phyloP scores from a whole-genome alignment of 2,797 vertebrate species.

The Epinephelus awoara region DNA sequence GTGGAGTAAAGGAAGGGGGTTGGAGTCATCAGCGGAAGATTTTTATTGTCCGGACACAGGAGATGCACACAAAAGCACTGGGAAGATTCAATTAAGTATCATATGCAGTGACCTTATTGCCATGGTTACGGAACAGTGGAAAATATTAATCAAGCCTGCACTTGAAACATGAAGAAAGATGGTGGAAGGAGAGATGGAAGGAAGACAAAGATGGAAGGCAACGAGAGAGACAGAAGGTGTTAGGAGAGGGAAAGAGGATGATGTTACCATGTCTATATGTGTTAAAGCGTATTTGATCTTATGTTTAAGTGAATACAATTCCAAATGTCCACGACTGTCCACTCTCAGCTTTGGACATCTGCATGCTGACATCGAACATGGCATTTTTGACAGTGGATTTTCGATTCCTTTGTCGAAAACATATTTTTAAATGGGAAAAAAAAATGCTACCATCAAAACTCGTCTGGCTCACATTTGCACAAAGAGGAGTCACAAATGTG shows the following conservation, averaged over 20 bases:
- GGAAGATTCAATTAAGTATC: conserved; percentile 99
- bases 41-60: conserved; percentile 95
- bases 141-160: conserved; percentile 99
- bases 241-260: conserved; percentile 54
- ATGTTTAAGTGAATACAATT: conserved; percentile 66
- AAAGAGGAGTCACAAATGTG: conserved; percentile 61
- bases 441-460: conserved; percentile 46
- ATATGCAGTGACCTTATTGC: conserved; percentile 99
- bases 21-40: conserved; percentile 90
- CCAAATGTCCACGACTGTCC: conserved; percentile 39
- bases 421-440: conserved; percentile 29
- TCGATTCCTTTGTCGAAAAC: conserved; percentile 37
- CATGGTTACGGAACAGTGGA: conserved; percentile 99
- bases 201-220: conserved; percentile 41
- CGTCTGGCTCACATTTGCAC: conserved; percentile 51
- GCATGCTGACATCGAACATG: conserved; percentile 56
- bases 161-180: conserved; percentile 79
- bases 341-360: conserved; percentile 49
- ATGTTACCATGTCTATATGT: conserved; percentile 43
- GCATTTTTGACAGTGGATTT: conserved; percentile 57
- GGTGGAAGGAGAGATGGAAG: conserved; percentile 79
- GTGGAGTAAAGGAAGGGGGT: conserved; percentile 71
- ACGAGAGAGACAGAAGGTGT: conserved; percentile 63
- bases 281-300: conserved; percentile 49
- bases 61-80: conserved; percentile 96